phyloP scores from a whole-genome alignment of 2,888 invertebrate genomes.

The Drosophila formosana region DNA sequence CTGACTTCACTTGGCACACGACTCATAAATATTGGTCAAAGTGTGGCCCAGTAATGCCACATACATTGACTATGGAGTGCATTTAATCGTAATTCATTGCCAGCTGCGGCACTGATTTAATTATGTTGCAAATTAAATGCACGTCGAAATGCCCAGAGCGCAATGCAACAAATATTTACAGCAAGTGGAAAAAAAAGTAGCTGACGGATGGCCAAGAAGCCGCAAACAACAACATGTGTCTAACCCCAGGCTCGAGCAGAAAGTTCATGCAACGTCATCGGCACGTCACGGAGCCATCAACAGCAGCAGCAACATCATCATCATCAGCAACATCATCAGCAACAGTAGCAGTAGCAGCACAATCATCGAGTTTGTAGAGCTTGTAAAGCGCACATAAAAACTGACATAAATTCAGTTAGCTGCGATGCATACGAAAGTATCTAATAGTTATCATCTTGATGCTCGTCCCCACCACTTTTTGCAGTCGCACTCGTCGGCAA shows the following conservation, averaged over 20 bases:
- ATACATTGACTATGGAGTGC: slow-evolving; percentile 20
- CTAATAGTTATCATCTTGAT: slow-evolving; percentile 75
- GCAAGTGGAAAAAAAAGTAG: slow-evolving; percentile 17
- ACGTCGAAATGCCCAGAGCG: slow-evolving; percentile 50
- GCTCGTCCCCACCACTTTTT: slow-evolving; percentile 33
- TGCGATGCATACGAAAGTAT: slow-evolving; percentile 75
- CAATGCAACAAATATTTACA: slow-evolving; percentile 5
- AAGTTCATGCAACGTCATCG: slow-evolving; percentile 68
- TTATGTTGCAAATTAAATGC: slow-evolving; percentile 74
- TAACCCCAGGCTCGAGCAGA: slow-evolving; percentile 46
- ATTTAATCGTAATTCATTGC: slow-evolving; percentile 48
- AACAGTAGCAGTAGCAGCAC: slow-evolving; percentile 13
- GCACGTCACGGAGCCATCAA: slow-evolving; percentile 58
- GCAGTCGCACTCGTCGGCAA: slow-evolving; percentile 26
- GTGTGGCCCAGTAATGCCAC: slow-evolving; percentile 56
- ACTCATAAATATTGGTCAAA: slow-evolving; percentile 66
- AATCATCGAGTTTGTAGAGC: slow-evolving; percentile 19
- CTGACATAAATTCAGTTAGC: slow-evolving; percentile 79
- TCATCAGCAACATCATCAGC: slow-evolving; percentile 7
- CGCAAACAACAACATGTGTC: slow-evolving; percentile 54
- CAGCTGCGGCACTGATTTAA: slow-evolving; percentile 61
- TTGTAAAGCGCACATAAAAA: slow-evolving; percentile 56
- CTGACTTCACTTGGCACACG: slow-evolving; percentile 62
- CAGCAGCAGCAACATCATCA: slow-evolving; percentile 32
- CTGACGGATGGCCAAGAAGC: slow-evolving; percentile 52